phyloP scores from a whole-genome alignment of 2,113 vertebrate species.

The Cochlearius cochlearius region DNA sequence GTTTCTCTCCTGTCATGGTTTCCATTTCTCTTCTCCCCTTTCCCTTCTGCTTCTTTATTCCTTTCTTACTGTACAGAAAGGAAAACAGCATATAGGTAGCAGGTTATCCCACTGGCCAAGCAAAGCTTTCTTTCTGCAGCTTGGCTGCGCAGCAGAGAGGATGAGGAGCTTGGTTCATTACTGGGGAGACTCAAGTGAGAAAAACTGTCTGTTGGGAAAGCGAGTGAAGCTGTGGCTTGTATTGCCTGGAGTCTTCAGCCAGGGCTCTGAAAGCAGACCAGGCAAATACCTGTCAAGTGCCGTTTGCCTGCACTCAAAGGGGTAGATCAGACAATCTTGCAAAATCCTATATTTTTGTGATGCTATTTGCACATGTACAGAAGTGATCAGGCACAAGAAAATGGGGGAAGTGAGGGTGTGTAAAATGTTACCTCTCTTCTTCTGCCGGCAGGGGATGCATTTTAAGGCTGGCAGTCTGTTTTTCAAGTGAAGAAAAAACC shows the following conservation, averaged over 20 bases:
- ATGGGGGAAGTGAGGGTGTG: not conserved
- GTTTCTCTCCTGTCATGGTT: not conserved
- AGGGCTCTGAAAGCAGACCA: not conserved
- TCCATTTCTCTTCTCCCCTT: not conserved
- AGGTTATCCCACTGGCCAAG: not conserved
- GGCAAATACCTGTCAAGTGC: accelerated
- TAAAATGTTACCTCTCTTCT: not conserved
- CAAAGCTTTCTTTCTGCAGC: not conserved
- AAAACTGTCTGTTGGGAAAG: not conserved
- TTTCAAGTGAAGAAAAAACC: not conserved
- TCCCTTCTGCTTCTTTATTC: not conserved
- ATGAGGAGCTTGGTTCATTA: not conserved
- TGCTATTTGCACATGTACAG: not conserved
- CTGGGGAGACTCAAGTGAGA: not conserved
- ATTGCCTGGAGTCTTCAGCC: not conserved
- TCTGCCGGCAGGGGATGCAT: not conserved
- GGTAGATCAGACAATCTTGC: not conserved
- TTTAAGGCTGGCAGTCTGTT: not conserved
- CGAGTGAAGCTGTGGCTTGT: not conserved
- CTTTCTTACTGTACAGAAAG: not conserved
- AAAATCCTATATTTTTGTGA: not conserved
- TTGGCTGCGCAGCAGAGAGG: not conserved
- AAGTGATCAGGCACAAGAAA: not conserved
- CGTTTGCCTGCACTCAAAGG: not conserved
- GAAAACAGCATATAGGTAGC: not conserved